Evolutionary conservation across 2,888 invertebrate genomes (phyloP), one percentile per base, ranked within the genome.

Genomic region (Lagria hirta): DNA sequence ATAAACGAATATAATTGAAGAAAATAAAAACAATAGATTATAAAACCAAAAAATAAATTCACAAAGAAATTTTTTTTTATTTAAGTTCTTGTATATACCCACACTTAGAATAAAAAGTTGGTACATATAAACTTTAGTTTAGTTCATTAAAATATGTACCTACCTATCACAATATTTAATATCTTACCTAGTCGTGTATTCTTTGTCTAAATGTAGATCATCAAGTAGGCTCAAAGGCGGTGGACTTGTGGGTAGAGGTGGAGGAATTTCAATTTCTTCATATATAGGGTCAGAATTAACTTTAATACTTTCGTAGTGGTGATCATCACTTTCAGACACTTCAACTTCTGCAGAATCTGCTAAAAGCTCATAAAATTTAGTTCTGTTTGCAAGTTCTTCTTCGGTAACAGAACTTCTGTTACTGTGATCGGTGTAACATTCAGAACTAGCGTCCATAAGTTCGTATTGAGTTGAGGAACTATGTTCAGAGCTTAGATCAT

Each of bases 231-330:
- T 76, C 49, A 78, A 75, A 0, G 89, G 89, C 1, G 89, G 89
- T 10, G 88, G 87, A 60, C 84, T 85, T 0, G 83, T 69, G 1
- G 89, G 89, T 57, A 90, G 69, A 2, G 89, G 89, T 7, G 88
- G 88, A 37, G 88, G 88, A 68, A 83, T 79, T 58, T 84, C 84
- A 51, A 85, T 85, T 69, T 85, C 85, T 71, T 87, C 87, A 63
- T 88, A 88, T 61, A 88, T 87, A 2, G 86, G 87, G 73, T 86
- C 86, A 38, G 75, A 75, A 71, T 85, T 85, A 38, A 76, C 75
- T 58, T 80, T 79, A 49, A 86, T 84, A 36, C 84, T 83, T 65
- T 86, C 86, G 57, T 86, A 86, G 61, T 83, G 83, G 68, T 86
- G 85, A 57, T 82, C 81, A 51, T 81, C 80, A 14, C 74, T 74